phyloP scores from a whole-genome alignment of 2,113 vertebrate genomes.

The Pholis gunnellus region DNA sequence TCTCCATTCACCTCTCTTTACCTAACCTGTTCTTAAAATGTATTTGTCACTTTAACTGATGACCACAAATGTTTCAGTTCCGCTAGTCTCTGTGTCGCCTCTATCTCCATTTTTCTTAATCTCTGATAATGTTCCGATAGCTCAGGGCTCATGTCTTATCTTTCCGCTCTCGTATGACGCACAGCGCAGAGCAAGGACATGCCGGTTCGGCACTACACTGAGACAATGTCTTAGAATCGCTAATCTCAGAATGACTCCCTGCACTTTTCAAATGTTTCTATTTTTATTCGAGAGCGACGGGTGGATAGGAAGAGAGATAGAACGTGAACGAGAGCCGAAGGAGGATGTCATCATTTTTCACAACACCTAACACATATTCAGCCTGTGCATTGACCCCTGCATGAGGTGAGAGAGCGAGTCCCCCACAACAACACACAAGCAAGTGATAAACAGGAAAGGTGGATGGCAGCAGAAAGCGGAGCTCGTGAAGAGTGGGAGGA shows the following conservation, averaged over 20 bases:
- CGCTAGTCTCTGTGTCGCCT: slow-evolving; percentile 40
- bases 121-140: slow-evolving; percentile 60
- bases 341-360: slow-evolving; percentile 19
- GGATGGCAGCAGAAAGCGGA: background rate
- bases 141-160: slow-evolving; percentile 62
- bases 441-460: slow-evolving; percentile 29
- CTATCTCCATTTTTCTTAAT: slow-evolving; percentile 52
- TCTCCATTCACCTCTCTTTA: background rate
- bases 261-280: slow-evolving; percentile 35
- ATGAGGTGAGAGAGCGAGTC: slow-evolving; percentile 18
- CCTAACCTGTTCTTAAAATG: background rate
- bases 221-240: slow-evolving; percentile 39
- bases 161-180: slow-evolving; percentile 60
- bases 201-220: slow-evolving; percentile 36
- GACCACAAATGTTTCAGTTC: slow-evolving; percentile 27
- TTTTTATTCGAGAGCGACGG: slow-evolving; percentile 24
- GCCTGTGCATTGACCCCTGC: slow-evolving; percentile 16
- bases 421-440: slow-evolving; percentile 23
- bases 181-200: slow-evolving; percentile 58
- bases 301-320: background rate
- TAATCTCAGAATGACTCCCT: slow-evolving; percentile 13
- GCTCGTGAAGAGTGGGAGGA: slow-evolving; percentile 12
- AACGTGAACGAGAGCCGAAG: slow-evolving; percentile 8
- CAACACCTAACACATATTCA: slow-evolving; percentile 36
- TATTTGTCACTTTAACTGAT: slow-evolving; percentile 27